These are phyloP conservation scores for Pseudomugil tenellus DNA, from an alignment of 2,797 vertebrate species.

Conservation along the genomic window DNA sequence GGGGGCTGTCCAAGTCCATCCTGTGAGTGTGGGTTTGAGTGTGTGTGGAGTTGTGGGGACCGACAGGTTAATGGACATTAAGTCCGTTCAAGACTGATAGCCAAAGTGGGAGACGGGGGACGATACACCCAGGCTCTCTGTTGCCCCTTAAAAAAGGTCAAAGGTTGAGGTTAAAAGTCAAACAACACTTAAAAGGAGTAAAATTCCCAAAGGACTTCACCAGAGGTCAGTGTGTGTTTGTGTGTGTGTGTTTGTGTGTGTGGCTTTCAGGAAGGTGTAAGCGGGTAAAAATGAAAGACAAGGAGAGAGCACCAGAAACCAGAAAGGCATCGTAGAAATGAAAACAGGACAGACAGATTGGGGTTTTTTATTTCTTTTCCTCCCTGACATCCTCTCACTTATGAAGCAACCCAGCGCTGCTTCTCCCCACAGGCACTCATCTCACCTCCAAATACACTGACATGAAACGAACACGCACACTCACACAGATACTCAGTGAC, in stretches of 20 bases:
- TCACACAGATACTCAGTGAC: background rate
- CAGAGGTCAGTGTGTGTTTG: slow-evolving; percentile 33
- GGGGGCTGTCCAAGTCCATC: slow-evolving; percentile 49
- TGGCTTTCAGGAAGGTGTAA: slow-evolving; percentile 47
- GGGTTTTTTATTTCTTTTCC: slow-evolving; percentile 11
- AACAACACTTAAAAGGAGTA: slow-evolving; percentile 58
- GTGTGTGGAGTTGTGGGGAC: slow-evolving; percentile 18
- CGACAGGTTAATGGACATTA: slow-evolving; percentile 67
- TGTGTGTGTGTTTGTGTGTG: slow-evolving; percentile 31
- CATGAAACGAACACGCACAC: slow-evolving; percentile 3
- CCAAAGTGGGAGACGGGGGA: slow-evolving; percentile 9
- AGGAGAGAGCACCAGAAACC: slow-evolving; percentile 54
- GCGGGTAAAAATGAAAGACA: slow-evolving; percentile 45
- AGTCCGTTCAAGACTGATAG: slow-evolving; percentile 47
- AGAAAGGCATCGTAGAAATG: slow-evolving; percentile 22
- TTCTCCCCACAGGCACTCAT: slow-evolving; percentile 44
- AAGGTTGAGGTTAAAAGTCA: slow-evolving; percentile 66
- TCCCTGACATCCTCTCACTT: slow-evolving; percentile 30
- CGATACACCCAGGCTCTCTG: slow-evolving; percentile 22
- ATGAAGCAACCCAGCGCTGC: slow-evolving; percentile 39
- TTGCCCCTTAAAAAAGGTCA: slow-evolving; percentile 46
- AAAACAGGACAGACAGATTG: slow-evolving; percentile 42
- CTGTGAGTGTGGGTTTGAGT: slow-evolving; percentile 11
- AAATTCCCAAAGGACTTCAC: slow-evolving; percentile 53
- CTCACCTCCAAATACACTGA: slow-evolving; percentile 37